Base-by-base conservation (phyloP, 2,888 invertebrate genomes). In the Chaetogeoica ovagalla region DNA sequence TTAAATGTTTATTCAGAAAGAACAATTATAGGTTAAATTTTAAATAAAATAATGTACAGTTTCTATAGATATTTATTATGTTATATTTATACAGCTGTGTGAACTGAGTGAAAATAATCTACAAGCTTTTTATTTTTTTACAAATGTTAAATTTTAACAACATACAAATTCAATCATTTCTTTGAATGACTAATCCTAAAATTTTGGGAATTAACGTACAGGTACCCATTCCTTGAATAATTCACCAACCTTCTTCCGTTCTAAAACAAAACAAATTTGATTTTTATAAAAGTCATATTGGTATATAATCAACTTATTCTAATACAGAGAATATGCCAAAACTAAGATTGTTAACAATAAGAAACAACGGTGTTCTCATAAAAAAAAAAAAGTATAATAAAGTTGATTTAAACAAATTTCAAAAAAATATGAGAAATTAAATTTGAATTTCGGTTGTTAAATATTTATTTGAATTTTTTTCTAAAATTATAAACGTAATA, bases 201-300 rank as follows among this genome's bases (percentile, higher is more conserved):
- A 21, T 21, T 23, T 68, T 30, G 15, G 3, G 59, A 43, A 66
- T 72, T 81, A 82, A 52, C 82, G 82, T 5, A 69, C 63, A 62
- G 82, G 82, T 21, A 59, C 63, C 82, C 82, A 82, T 59, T 82
- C 82, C 37, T 82, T 79, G 59, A 82, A 73, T 21, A 82, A 13
- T 37, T 82, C 79, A 19, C 79, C 82, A 66, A 82, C 79, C 69
- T 81, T 81, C 19, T 79, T 66, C 68, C 79, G 77, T 48, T 79
- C 82, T 82, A 60, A 48, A 81, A 79, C 66, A 82, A 43, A 71
- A 52, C 1, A 59, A 66, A 17, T 55, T 21, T 52, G 17, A 11
- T 52, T 52, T 52, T 52, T 13, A 52, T 15, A 52, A 52, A 52
- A 17, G 13, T 13, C 9, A 43, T 9, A 52, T 15, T 43, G 6